Evolutionary conservation across 2,888 invertebrate genomes (phyloP).

Genomic region (Drosophila neotestacea): DNA sequence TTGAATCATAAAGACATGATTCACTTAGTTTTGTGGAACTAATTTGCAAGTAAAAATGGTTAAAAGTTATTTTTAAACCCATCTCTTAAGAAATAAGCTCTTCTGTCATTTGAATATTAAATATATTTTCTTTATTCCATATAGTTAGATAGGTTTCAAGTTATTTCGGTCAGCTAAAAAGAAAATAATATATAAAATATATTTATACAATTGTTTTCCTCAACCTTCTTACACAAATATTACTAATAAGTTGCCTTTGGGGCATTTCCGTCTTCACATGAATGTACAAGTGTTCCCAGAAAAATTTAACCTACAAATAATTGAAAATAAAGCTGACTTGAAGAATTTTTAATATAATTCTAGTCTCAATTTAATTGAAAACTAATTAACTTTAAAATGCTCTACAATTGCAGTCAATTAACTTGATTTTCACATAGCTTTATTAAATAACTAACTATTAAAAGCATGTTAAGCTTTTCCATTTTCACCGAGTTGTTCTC

Average conservation of each 20-base stretch:
- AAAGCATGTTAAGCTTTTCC: not conserved
- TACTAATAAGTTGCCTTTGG: not conserved
- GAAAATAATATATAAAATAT: not conserved
- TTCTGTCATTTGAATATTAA: no score
- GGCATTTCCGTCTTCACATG: not conserved
- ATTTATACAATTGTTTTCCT: not conserved
- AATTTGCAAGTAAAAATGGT: no score
- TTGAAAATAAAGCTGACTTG: not conserved
- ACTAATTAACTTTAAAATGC: not conserved
- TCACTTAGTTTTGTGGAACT: no score
- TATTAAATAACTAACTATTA: not conserved
- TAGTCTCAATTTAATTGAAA: not conserved
- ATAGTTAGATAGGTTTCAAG: no score
- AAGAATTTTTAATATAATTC: conserved; percentile 1
- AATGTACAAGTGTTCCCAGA: not conserved
- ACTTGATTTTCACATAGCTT: not conserved
- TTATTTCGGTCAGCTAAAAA: no score
- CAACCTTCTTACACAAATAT: not conserved
- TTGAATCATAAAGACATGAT: no score
- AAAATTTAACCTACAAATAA: not conserved
- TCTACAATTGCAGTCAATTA: conserved; percentile 1
- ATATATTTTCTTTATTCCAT: not conserved
- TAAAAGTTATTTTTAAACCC: no score
- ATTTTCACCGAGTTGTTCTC: conserved; percentile 5
- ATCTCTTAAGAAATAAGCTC: no score